Evolutionary conservation across 2,888 invertebrate species (phyloP).

Genomic region (Perizoma affinitatum): DNA sequence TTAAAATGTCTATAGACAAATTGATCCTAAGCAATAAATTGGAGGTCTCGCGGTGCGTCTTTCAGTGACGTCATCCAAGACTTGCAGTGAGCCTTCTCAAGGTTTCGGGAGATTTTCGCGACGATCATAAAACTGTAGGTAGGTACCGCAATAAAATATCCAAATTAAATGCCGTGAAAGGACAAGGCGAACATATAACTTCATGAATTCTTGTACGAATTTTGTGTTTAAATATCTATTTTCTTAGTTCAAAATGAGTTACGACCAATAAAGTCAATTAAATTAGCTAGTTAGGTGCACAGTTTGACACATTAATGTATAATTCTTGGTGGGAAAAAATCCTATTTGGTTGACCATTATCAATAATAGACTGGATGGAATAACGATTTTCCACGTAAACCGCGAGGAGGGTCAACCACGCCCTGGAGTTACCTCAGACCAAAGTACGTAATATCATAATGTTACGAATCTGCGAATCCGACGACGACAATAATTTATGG

Average conservation of each 20-base stretch:
- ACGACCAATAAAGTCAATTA: no score
- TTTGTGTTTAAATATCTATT: no score
- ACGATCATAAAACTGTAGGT: slow-evolving; percentile 24
- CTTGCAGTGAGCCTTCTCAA: slow-evolving; percentile 25
- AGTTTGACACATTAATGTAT: no score
- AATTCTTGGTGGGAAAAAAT: not conserved
- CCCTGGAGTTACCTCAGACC: slow-evolving; percentile 45
- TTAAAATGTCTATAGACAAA: slow-evolving; percentile 20
- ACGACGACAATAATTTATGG: slow-evolving; percentile 49
- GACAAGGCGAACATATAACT: slow-evolving; percentile 14
- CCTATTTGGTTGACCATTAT: slow-evolving; percentile 7
- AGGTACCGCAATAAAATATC: slow-evolving; percentile 23
- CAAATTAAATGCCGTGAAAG: slow-evolving; percentile 23
- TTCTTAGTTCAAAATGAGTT: no score
- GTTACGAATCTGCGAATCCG: slow-evolving; percentile 50
- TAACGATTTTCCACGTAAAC: slow-evolving; percentile 41
- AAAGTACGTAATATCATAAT: slow-evolving; percentile 41
- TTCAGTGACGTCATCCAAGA: slow-evolving; percentile 32
- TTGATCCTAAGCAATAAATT: slow-evolving; percentile 19
- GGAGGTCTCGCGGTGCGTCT: slow-evolving; percentile 19
- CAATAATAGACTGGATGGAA: slow-evolving; percentile 17
- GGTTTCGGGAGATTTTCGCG: slow-evolving; percentile 24
- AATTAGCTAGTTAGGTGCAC: no score
- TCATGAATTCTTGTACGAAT: slow-evolving; percentile 2
- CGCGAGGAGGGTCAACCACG: slow-evolving; percentile 60